Percentiles rank a stretch among this genome's conserved stretches.
These are phyloP conservation scores for Tipula confusa DNA, from an alignment of 2,888 invertebrate genomes.

Conservation along the genomic window DNA sequence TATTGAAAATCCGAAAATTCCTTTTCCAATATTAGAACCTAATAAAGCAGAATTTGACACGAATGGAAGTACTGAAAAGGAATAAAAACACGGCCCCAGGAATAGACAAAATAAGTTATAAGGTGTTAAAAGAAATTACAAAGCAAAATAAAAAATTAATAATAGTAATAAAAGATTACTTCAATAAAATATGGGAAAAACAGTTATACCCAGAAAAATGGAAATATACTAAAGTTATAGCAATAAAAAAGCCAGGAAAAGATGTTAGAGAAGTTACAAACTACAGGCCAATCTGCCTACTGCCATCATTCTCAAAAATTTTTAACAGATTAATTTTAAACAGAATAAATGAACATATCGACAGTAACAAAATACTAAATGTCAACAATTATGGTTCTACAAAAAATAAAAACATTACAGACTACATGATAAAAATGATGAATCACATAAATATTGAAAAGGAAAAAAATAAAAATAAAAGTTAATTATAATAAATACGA, in stretches of 20 bases:
- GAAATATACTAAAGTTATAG: not conserved
- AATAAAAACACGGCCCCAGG: not conserved
- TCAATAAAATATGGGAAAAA: not conserved
- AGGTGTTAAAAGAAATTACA: not conserved
- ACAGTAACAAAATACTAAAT: not conserved
- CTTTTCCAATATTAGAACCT: not conserved
- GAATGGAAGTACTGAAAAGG: not conserved
- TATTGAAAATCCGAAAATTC: not conserved
- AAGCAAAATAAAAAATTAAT: not conserved
- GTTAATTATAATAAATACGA: not conserved
- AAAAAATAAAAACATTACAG: not conserved
- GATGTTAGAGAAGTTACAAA: not conserved
- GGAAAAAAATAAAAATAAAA: not conserved
- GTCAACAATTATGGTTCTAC: not conserved
- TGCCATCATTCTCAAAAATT: too few species aligned
- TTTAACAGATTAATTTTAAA: not conserved
- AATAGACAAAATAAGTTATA: not conserved
- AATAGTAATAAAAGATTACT: not conserved
- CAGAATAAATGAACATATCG: not conserved
- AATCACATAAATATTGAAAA: not conserved
- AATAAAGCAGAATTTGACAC: not conserved
- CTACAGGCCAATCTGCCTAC: not conserved
- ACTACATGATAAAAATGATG: not conserved
- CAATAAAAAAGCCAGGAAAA: not conserved
- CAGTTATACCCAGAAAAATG: too few species aligned